These are phyloP conservation scores for Teleogryllus occipitalis DNA, from an alignment of 1,140 invertebrate species.

Conservation along the genomic window DNA sequence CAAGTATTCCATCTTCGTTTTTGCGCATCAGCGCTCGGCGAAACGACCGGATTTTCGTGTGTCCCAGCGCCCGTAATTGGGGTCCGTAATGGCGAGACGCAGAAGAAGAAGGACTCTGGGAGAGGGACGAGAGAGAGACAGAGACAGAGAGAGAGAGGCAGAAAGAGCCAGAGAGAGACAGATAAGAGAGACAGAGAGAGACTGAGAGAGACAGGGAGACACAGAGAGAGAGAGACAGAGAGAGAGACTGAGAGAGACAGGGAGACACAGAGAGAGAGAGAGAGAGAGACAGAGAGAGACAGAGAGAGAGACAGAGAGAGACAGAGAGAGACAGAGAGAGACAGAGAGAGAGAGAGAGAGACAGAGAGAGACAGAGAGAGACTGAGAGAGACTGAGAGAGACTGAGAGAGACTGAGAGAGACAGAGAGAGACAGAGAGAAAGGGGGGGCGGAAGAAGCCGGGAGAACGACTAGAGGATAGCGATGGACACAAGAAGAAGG, in stretches of 20 bases:
- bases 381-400: too few species aligned
- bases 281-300: background rate
- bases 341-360: background rate
- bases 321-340: background rate
- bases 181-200: too few species aligned
- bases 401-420: too few species aligned
- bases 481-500: too few species aligned
- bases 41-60: background rate
- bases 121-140: background rate
- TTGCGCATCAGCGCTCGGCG: background rate
- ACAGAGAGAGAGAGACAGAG: too few species aligned
- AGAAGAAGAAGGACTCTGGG: background rate
- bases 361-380: too few species aligned
- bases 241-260: too few species aligned
- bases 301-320: too few species aligned
- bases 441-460: too few species aligned
- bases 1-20: background rate
- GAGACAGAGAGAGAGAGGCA: background rate
- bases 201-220: too few species aligned
- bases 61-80: background rate
- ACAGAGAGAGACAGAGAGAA: background rate
- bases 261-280: background rate
- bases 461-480: too few species aligned
- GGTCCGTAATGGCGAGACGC: background rate
- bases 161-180: background rate